These are phyloP conservation scores for Polia nebulosa DNA, from an alignment of 2,888 invertebrate genomes.

Conservation along the genomic window DNA sequence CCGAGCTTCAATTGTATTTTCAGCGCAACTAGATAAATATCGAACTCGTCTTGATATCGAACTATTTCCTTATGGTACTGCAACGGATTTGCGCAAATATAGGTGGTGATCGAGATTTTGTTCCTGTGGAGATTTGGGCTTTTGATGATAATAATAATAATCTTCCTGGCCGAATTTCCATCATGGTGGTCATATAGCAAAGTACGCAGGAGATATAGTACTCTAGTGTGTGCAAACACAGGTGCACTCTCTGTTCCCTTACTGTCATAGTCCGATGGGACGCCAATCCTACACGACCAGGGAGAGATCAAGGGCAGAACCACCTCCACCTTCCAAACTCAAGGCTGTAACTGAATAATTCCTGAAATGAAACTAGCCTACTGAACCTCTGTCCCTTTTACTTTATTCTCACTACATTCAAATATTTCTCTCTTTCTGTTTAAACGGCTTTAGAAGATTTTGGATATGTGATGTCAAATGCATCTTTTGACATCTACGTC, in stretches of 20 bases:
- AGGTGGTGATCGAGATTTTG: conserved; percentile 69
- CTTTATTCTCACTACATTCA: not conserved
- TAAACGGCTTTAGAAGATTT: not conserved
- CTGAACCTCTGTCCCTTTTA: too few species aligned
- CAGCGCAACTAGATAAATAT: conserved; percentile 64
- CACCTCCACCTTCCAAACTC: too few species aligned
- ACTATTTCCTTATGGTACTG: conserved; percentile 73
- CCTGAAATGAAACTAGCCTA: too few species aligned
- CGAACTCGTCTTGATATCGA: conserved; percentile 53
- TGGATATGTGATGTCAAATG: not conserved
- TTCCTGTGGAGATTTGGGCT: conserved; percentile 37
- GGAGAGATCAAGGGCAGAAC: too few species aligned
- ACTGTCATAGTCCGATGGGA: too few species aligned
- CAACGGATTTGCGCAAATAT: conserved; percentile 73
- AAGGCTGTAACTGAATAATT: too few species aligned
- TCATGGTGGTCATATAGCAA: too few species aligned
- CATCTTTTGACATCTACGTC: not conserved
- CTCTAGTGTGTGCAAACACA: too few species aligned
- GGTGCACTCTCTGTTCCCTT: too few species aligned
- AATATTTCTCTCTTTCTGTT: not conserved
- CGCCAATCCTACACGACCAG: too few species aligned
- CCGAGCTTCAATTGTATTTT: conserved; percentile 54
- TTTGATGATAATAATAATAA: conserved; percentile 3
- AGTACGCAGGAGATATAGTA: too few species aligned
- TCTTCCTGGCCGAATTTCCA: too few species aligned